phyloP scores from a whole-genome alignment of 1,140 invertebrate species.

The Piezodorus guildinii region DNA sequence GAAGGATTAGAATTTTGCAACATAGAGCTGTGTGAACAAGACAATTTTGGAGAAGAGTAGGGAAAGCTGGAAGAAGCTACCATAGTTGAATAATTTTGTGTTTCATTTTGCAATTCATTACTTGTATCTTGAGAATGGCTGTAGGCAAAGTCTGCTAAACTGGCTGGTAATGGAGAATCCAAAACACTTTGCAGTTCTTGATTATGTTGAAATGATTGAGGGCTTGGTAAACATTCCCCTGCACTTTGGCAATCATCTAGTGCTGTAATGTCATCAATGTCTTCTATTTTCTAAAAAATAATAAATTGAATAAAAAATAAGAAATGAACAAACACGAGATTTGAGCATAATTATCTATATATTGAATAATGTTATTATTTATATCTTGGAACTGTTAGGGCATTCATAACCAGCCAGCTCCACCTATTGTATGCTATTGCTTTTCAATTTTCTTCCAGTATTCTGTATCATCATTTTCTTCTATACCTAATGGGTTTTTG shows the following conservation, averaged over 20 bases:
- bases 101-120: slow-evolving; percentile 38
- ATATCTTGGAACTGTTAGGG: too few species aligned
- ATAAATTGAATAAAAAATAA: not conserved
- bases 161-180: slow-evolving; percentile 62
- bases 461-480: too few species aligned
- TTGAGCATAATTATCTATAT: not conserved
- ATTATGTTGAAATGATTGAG: slow-evolving; percentile 40
- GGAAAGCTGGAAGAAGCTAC: slow-evolving; percentile 61
- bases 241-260: slow-evolving; percentile 46
- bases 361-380: not conserved
- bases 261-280: slow-evolving; percentile 28
- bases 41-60: slow-evolving; percentile 42
- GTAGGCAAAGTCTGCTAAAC: slow-evolving; percentile 67
- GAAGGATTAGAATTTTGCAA: slow-evolving; percentile 46
- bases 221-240: slow-evolving; percentile 24
- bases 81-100: slow-evolving; percentile 41
- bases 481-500: too few species aligned
- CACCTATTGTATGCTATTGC: too few species aligned
- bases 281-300: not conserved
- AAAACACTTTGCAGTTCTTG: slow-evolving; percentile 58
- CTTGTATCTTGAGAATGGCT: slow-evolving; percentile 37
- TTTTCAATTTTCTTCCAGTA: too few species aligned
- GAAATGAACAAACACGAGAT: not conserved
- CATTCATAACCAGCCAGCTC: too few species aligned
- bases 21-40: not conserved